Evolutionary conservation across 2,113 vertebrate species (phyloP), one percentile per base, ranked within the genome.

Genomic region (Reinhardtius hippoglossoides): DNA sequence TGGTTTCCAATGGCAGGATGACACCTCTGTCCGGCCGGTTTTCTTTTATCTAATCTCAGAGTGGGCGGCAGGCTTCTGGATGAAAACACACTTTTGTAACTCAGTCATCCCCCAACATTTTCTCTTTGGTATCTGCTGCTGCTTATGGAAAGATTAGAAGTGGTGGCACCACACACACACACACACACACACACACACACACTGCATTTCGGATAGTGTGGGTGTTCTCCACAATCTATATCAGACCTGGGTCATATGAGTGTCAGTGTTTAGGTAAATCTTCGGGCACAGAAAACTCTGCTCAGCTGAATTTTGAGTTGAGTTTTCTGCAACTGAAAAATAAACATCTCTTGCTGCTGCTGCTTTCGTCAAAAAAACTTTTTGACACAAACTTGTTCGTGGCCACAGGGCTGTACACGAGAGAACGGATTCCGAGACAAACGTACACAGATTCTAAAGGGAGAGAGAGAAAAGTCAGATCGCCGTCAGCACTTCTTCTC

Each of bases 11-110:
- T 10, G 12, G 40, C 14, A 54, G 50, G 20, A 21, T 20, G 50
- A 54, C 56, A 65, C 70, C 67, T 82, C 68, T 74, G 42, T 44
- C 67, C 71, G 12, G 40, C 40, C 12, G 40, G 9, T 42, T 42
- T 13, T 13, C 40, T 13, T 42, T 42, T 13, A 86, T 88, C 83
- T 82, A 58, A 82, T 87, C 75, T 82, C 62, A 71, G 64, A 74
- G 74, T 46, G 70, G 78, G 70, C 66, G 75, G 57, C 44, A 83
- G 85, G 42, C 74, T 81, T 59, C 68, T 69, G 60, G 9, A 66
- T 65, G 60, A 78, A 76, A 75, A 85, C 13, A 57, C 20, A 16
- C 60, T 84, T 78, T 82, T 83, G 27, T 54, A 73, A 60, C 56
- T 72, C 52, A 0, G 13, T 16, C 62, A 48, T 67, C 37, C 66